Percentiles rank a stretch among this genome's conserved stretches.
These are phyloP conservation scores for Pteria penguin DNA, from an alignment of 2,888 invertebrate genomes.

Conservation along the genomic window DNA sequence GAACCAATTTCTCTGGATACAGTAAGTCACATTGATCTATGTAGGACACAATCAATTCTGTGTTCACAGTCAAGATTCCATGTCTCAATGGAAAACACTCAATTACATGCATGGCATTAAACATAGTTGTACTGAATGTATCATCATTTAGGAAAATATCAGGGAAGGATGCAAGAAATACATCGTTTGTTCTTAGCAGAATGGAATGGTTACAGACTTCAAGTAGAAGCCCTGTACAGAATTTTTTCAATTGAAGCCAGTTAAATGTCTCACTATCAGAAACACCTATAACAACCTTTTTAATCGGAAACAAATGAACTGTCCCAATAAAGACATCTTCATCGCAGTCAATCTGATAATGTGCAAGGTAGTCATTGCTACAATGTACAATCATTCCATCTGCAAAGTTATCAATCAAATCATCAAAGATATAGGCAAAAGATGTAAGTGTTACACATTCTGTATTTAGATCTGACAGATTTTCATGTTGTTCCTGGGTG, in stretches of 20 bases:
- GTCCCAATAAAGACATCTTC: slow-evolving; percentile 56
- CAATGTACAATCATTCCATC: slow-evolving; percentile 41
- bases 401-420: not conserved
- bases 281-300: slow-evolving; percentile 66
- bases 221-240: slow-evolving; percentile 61
- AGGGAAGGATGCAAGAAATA: slow-evolving; percentile 67
- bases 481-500: not conserved
- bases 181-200: slow-evolving; percentile 67
- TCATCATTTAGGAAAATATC: slow-evolving; percentile 39
- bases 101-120: slow-evolving; percentile 58
- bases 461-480: not conserved
- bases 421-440: not conserved
- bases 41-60: slow-evolving; percentile 68
- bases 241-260: slow-evolving; percentile 67
- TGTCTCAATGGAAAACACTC: slow-evolving; percentile 71
- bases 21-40: slow-evolving; percentile 51
- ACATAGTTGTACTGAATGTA: slow-evolving; percentile 60
- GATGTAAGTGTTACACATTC: not conserved
- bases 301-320: slow-evolving; percentile 61
- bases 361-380: slow-evolving; percentile 58
- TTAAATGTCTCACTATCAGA: slow-evolving; percentile 63
- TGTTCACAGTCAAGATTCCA: slow-evolving; percentile 63
- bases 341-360: slow-evolving; percentile 61
- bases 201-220: slow-evolving; percentile 60
- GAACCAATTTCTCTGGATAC: not conserved